phyloP scores from a whole-genome alignment of 2,113 vertebrate species.

The Nematolebias whitei region DNA sequence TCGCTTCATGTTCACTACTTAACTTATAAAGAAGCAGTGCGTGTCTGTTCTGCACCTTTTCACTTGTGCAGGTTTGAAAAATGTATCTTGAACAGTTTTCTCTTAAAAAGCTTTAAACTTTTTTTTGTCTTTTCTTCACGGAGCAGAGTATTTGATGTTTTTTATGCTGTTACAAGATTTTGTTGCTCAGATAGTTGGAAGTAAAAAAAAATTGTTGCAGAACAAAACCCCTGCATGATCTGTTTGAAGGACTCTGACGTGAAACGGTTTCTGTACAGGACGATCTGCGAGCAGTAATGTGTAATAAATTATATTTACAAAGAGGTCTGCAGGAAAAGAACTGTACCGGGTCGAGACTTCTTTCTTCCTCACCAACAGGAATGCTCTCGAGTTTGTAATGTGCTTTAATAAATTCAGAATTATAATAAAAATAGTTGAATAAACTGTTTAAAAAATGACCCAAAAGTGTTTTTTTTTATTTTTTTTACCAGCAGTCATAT shows the following conservation, averaged over 20 bases:
- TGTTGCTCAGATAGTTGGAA: background rate
- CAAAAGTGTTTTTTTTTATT: constrained; percentile 1
- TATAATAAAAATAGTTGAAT: constrained; percentile 26
- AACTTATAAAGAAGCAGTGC: background rate
- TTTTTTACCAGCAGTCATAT: background rate
- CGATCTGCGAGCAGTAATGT: background rate
- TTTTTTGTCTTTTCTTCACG: background rate
- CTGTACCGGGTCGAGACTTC: background rate
- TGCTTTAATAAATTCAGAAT: constrained; percentile 17
- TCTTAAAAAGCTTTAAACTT: background rate
- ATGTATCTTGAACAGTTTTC: constrained; percentile 4
- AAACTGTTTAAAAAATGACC: constrained; percentile 14
- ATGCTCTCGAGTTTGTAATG: constrained; percentile 5
- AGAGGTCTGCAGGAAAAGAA: too few species aligned
- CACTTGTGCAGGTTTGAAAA: background rate
- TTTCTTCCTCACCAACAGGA: constrained; percentile 11
- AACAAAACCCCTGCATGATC: background rate
- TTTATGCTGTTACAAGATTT: background rate
- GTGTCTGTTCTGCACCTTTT: background rate
- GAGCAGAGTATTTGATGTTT: background rate
- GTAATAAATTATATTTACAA: background rate
- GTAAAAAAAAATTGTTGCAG: background rate
- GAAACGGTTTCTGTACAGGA: background rate
- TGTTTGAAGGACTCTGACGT: background rate
- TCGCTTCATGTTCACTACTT: too few species aligned